A percentile compares a stretch with the other conserved stretches of the same genome.
These are phyloP conservation scores for Rhamphomyia laevipes DNA, from an alignment of 2,888 invertebrate species.

Conservation along the genomic window DNA sequence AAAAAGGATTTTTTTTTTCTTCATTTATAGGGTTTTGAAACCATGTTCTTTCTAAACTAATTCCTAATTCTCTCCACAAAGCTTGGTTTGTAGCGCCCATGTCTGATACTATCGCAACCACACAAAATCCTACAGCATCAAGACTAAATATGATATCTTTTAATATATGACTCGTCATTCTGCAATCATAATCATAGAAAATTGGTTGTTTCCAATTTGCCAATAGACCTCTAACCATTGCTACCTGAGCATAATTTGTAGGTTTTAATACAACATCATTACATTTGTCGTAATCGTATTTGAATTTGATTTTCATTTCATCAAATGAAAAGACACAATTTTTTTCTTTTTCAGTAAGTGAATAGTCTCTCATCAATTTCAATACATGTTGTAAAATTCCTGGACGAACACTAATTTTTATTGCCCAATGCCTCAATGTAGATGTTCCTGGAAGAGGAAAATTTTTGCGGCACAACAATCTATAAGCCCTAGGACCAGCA, in stretches of 20 bases:
- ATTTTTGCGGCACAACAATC: slow-evolving; percentile 5
- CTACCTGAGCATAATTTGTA: slow-evolving; percentile 9
- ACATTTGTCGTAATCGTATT: slow-evolving; percentile 5
- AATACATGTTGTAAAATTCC: slow-evolving; percentile 8
- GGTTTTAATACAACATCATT: slow-evolving; percentile 1
- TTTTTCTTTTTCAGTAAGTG: slow-evolving; percentile 5
- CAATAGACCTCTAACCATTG: slow-evolving; percentile 8
- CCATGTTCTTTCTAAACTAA: slow-evolving; percentile 13
- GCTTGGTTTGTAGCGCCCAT: background rate
- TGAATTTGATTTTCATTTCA: slow-evolving; percentile 11
- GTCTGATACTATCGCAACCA: slow-evolving; percentile 6
- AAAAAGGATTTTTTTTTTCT: slow-evolving; percentile 8
- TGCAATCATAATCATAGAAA: slow-evolving; percentile 11
- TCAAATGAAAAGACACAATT: slow-evolving; percentile 13
- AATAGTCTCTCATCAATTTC: slow-evolving; percentile 2
- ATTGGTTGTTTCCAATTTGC: slow-evolving; percentile 13
- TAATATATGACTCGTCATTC: slow-evolving; percentile 5
- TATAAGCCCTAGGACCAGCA: slow-evolving; percentile 8
- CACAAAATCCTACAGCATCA: slow-evolving; percentile 5
- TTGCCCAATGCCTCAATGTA: slow-evolving; percentile 9
- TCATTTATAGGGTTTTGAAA: slow-evolving; percentile 11
- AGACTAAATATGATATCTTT: slow-evolving; percentile 5
- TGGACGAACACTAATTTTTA: slow-evolving; percentile 9
- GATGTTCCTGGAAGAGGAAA: slow-evolving; percentile 10
- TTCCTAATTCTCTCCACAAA: slow-evolving; percentile 24